Evolutionary conservation across 2,888 invertebrate genomes (phyloP).

Genomic region (Cosmia pyralina): DNA sequence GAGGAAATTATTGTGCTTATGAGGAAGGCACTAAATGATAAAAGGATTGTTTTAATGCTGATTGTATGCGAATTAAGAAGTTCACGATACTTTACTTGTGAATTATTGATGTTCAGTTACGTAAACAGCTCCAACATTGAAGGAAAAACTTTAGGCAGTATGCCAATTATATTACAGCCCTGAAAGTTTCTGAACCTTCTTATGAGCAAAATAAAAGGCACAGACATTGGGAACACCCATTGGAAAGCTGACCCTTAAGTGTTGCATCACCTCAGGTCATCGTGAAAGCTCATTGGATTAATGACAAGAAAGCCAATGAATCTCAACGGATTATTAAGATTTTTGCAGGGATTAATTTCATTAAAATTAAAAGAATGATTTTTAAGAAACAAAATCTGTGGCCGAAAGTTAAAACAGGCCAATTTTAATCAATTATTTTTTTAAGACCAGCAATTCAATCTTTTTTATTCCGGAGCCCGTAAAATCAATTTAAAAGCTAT

Average conservation of each 20-base stretch:
- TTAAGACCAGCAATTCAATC: not conserved
- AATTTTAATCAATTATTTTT: slow-evolving; percentile 16
- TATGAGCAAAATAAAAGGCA: slow-evolving; percentile 10
- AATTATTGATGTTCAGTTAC: not conserved
- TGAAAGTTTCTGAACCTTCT: not conserved
- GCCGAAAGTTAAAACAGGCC: slow-evolving; percentile 4
- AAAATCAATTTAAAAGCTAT: slow-evolving; percentile 52
- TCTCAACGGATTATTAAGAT: slow-evolving; percentile 8
- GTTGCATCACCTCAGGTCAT: slow-evolving; percentile 27
- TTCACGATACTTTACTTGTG: not conserved
- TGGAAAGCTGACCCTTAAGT: slow-evolving; percentile 25
- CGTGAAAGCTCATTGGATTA: slow-evolving; percentile 20
- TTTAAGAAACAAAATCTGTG: slow-evolving; percentile 6
- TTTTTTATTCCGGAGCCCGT: slow-evolving; percentile 13
- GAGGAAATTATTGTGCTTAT: not conserved
- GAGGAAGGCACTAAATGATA: not conserved
- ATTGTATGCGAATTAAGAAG: not conserved
- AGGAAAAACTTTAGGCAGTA: not conserved
- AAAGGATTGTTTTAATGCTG: not conserved
- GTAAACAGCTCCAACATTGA: not conserved
- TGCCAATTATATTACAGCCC: not conserved
- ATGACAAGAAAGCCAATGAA: slow-evolving; percentile 28
- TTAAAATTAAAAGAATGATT: slow-evolving; percentile 6
- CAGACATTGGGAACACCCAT: slow-evolving; percentile 8
- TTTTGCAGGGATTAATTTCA: not conserved